Evolutionary conservation across 92 coral and sea anemone genomes (phyloP).

Genomic region (Porites lobata): DNA sequence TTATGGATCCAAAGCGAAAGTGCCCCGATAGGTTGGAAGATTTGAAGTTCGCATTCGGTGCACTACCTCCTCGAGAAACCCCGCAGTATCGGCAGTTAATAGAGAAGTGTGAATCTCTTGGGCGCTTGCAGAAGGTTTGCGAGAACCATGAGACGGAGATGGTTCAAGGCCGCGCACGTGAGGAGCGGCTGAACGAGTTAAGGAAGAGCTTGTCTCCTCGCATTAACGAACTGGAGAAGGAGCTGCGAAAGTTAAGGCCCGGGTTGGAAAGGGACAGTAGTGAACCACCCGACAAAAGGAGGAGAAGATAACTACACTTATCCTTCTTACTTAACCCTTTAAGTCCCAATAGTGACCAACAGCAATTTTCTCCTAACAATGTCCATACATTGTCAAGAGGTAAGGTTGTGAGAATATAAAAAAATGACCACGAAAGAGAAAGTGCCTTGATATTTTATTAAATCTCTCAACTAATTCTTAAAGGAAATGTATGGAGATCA

Average conservation of each 20-base stretch:
- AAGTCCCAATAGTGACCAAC: background rate
- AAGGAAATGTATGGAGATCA: no score
- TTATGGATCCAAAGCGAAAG: conserved; percentile 85
- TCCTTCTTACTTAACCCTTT: background rate
- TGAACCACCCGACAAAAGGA: conserved; percentile 84
- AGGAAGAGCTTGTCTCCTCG: conserved; percentile 66
- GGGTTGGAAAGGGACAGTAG: conserved; percentile 51
- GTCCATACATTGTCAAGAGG: no score
- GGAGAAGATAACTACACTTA: conserved; percentile 43
- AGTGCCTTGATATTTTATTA: no score
- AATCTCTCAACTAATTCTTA: no score
- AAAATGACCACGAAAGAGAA: no score
- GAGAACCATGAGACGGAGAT: conserved; percentile 57
- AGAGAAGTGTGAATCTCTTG: conserved; percentile 45
- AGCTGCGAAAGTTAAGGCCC: conserved; percentile 78
- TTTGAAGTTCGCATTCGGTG: conserved; percentile 77
- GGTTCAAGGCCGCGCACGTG: conserved; percentile 47
- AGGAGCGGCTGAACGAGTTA: conserved; percentile 60
- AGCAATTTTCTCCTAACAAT: no score
- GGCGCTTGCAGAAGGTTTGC: conserved; percentile 46
- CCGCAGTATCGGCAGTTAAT: conserved; percentile 54
- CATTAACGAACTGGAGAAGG: conserved; percentile 74
- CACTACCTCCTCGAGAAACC: conserved; percentile 75
- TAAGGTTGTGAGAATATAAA: no score
- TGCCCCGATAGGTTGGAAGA: conserved; percentile 73